Base-by-base conservation (phyloP, 1,140 invertebrate genomes). In the Gonioctena quinquepunctata region DNA sequence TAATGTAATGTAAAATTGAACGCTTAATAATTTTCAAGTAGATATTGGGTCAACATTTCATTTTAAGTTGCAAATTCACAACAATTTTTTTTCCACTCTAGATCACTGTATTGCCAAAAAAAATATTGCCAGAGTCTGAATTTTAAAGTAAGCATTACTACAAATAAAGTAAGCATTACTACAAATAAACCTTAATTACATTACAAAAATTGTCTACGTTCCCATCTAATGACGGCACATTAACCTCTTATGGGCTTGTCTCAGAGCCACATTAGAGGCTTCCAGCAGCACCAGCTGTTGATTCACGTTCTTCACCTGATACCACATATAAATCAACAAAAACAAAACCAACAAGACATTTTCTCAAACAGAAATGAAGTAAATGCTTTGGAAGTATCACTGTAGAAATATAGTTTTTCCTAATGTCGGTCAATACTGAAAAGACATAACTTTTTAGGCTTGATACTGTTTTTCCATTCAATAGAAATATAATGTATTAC, bases 241-340 rank as follows among this genome's bases (percentile, higher is more conserved):
- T 13, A 75, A 66, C 16, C 76, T 72, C 28, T 77, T 68, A 50
- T 71, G 69, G 25, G 73, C 71, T 63, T 73, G 66, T 63, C 60
- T 71, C 54, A 77, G 49, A 33, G 73, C 76, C 16, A 48, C 48
- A 33, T 69, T 73, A 61, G 76, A 71, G 54, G 76, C 76, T 63
- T 77, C 76, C 63, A 67, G 67, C 63, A 75, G 27, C 52, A 67
- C 28, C 63, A 77, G 60, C 62, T 71, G 65, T 49, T 73, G 57
- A 23, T 70, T 75, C 49, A 69, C 50, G 57, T 69, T 75, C 63
- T 67, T 63, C 49, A 77, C 74, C 76, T 77, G 56, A 69, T 49
- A 50, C 16, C 23, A 67, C 61, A 70, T 49, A 54, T 50, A 72
- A 57, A 48, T 60, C 19, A 27, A 60, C 52, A 54, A 11, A 65